Evolutionary conservation across 2,797 vertebrate species (phyloP), one percentile per base, ranked within the genome.

Genomic region (Gorsachius magnificus): DNA sequence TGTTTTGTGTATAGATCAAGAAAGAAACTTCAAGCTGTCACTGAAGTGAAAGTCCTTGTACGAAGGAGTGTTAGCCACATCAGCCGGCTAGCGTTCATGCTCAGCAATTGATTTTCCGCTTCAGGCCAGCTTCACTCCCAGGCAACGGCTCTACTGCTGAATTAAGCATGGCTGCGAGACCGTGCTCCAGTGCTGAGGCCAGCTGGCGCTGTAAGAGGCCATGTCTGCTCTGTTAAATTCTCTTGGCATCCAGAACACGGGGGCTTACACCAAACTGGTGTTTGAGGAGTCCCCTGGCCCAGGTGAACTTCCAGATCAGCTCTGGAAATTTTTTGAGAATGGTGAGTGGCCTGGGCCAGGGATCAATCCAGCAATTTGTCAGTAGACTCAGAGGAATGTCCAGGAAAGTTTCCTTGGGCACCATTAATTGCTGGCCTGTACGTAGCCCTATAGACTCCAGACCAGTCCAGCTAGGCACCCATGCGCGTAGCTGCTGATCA

Each of bases 151-250:
- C 45, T 50, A 0, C 70, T 63, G 46, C 76, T 56, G 65, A 36
- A 48, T 58, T 18, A 38, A 60, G 66, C 36, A 5, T 10, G 61
- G 48, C 80, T 88, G 45, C 38, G 38, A 71, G 80, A 58, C 69
- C 24, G 4, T 19, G 58, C 45, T 60, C n/a, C 63, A 18, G 2
- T 13, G 4, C 29, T 4, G 25, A 29, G 61, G 46, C 57, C 66
- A 68, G 2, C 72, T 68, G 69, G 48, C 2, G 5, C 11, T 31
- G 21, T 3, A 13, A 26, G 54, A 57, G 20, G 21, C 71, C 24
- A 3, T 0, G 0, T 18, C 28, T 0, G 0, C 56, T n/a, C 69
- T 63, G 26, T 14, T 63, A 63, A 63, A 41, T 63, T 29, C 60
- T 87, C 33, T 41, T 65, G 66, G 86, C 45, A n/a, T 74, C 21